Evolutionary conservation across 2,797 vertebrate genomes (phyloP).

Genomic region (Thalassophryne amazonica): DNA sequence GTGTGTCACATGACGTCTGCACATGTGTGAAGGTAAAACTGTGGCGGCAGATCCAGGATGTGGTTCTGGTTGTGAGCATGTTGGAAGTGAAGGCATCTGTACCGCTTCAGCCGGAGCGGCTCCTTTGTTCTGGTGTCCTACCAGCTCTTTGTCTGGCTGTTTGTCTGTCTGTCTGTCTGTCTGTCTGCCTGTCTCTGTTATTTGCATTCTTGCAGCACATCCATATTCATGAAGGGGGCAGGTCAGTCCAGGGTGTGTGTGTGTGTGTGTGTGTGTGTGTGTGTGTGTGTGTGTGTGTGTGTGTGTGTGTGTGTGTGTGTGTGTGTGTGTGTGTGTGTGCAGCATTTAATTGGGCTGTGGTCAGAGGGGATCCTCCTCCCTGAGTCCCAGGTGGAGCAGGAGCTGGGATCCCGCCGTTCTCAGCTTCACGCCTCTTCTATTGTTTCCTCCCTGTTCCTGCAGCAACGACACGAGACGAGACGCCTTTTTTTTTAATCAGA

Average conservation of each 20-base stretch:
- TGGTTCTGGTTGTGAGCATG: conserved; percentile 39
- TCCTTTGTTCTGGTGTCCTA: conserved; percentile 74
- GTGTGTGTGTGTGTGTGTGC: conserved; percentile 11
- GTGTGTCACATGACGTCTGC: not conserved
- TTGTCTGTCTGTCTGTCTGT: conserved; percentile 34
- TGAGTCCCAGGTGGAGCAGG: conserved; percentile 78
- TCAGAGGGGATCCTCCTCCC: conserved; percentile 74
- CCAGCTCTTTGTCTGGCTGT: conserved; percentile 60
- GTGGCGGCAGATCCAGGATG: conserved; percentile 23
- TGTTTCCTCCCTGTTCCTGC: conserved; percentile 57
- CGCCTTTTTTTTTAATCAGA: conserved; percentile 70
- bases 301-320: conserved; percentile 19
- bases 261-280: conserved; percentile 5
- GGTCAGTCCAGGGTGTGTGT: conserved; percentile 70
- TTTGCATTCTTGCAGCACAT: conserved; percentile 79
- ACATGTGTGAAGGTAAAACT: not conserved
- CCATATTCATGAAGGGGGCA: conserved; percentile 80
- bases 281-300: conserved; percentile 5
- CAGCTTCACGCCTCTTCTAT: conserved; percentile 70
- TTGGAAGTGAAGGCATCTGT: conserved; percentile 75
- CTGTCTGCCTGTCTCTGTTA: conserved; percentile 51
- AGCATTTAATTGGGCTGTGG: conserved; percentile 80
- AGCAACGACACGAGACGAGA: conserved; percentile 42
- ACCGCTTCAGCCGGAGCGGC: conserved; percentile 52
- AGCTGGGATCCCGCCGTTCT: conserved; percentile 76